These are phyloP conservation scores for Girardinichthys multiradiatus DNA, from an alignment of 2,113 vertebrate species.

Conservation along the genomic window DNA sequence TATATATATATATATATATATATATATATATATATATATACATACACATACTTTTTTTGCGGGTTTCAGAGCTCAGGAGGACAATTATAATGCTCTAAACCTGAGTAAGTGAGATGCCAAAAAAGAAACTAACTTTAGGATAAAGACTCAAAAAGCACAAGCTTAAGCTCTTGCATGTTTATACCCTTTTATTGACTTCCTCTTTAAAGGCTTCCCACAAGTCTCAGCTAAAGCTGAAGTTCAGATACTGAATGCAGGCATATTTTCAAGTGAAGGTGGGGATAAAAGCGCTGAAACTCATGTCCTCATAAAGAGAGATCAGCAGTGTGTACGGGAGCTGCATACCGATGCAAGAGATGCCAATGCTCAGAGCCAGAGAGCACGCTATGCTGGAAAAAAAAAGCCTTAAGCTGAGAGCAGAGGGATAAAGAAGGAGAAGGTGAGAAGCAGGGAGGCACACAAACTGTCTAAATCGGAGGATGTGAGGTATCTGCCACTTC, in stretches of 20 bases:
- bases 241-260: constrained; percentile 68
- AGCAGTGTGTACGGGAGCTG: constrained; percentile 73
- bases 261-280: constrained; percentile 77
- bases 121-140: constrained; percentile 30
- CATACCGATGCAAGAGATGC: constrained; percentile 76
- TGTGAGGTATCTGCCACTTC: constrained; percentile 26
- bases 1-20: no score
- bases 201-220: constrained; percentile 76
- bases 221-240: constrained; percentile 65
- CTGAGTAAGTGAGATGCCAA: constrained; percentile 16
- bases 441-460: constrained; percentile 36
- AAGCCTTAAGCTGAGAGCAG: constrained; percentile 63
- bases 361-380: constrained; percentile 68
- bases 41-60: not conserved
- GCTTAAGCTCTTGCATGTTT: constrained; percentile 77
- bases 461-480: constrained; percentile 25
- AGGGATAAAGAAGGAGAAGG: constrained; percentile 42
- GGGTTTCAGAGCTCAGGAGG: not conserved
- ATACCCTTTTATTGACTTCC: constrained; percentile 76
- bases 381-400: constrained; percentile 41
- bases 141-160: constrained; percentile 62
- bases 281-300: constrained; percentile 79
- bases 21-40: not conserved
- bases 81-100: constrained; percentile 11
- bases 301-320: constrained; percentile 82